phyloP scores from a whole-genome alignment of 2,797 vertebrate species.

The Allobates femoralis region DNA sequence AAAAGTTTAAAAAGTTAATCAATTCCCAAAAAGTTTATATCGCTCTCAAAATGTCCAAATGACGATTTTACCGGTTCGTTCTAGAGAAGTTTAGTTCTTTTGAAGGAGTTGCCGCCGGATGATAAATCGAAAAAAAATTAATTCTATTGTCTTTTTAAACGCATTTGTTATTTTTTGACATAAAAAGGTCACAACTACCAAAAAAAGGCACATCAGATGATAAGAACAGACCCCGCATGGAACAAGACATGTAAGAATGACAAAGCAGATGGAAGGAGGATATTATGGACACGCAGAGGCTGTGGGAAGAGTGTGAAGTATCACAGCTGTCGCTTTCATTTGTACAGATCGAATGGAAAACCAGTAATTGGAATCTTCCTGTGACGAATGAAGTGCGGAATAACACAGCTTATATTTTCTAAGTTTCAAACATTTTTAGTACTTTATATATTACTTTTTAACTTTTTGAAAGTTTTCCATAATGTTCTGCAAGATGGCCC shows the following conservation, averaged over 20 bases:
- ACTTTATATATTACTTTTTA: no score
- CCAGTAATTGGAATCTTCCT: conserved; percentile 29
- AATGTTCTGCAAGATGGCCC: no score
- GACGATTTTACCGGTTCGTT: not conserved
- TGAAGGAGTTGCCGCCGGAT: not conserved
- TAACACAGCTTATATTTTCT: not conserved
- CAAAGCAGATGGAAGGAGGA: conserved; percentile 51
- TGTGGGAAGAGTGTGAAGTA: conserved; percentile 54
- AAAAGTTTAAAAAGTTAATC: no score
- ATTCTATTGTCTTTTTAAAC: not conserved
- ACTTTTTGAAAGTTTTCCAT: no score
- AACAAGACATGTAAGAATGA: conserved; percentile 29
- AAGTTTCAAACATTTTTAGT: not conserved
- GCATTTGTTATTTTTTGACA: not conserved
- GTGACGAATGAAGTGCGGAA: not conserved
- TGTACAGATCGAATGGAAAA: conserved; percentile 15
- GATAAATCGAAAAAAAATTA: not conserved
- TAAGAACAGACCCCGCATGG: conserved; percentile 14
- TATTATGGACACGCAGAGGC: conserved; percentile 42
- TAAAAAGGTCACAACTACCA: conserved; percentile 14
- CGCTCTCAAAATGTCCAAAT: not conserved
- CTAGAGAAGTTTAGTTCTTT: not conserved
- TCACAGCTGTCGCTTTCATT: conserved; percentile 43
- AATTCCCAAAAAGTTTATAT: no score
- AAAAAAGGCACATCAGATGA: conserved; percentile 17